These are phyloP conservation scores for Caenorhabditis remanei DNA, from an alignment of 1,140 invertebrate species.

Conservation along the genomic window DNA sequence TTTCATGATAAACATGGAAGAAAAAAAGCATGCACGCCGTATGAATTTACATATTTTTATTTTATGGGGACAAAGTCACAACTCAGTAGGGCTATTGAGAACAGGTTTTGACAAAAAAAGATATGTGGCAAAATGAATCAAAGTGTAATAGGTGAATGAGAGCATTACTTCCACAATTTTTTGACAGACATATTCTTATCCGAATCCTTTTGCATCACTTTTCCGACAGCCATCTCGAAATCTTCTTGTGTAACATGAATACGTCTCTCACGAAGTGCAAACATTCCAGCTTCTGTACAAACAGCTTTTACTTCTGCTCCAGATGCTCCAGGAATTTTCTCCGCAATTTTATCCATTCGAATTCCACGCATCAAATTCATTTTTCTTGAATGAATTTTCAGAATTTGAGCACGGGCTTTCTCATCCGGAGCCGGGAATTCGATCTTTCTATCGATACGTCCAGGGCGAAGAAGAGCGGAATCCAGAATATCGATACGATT, in stretches of 20 bases:
- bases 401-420: conserved; percentile 87
- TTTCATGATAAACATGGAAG: no score
- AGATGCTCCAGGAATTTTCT: conserved; percentile 98
- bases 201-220: conserved; percentile 99
- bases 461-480: neutral
- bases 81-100: neutral
- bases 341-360: conserved; percentile 96
- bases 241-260: conserved; percentile 99
- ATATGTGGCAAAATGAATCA: neutral
- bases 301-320: conserved; percentile 99
- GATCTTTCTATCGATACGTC: conserved; percentile 15
- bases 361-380: conserved; percentile 99
- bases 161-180: conserved; percentile 83
- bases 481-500: conserved; percentile 99
- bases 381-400: conserved; percentile 96
- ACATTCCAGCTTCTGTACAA: conserved; percentile 99
- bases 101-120: neutral
- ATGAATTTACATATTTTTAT: no score
- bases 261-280: conserved; percentile 93
- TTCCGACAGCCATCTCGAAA: conserved; percentile 99
- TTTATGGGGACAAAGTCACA: no score
- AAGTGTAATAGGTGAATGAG: neutral
- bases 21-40: no score
- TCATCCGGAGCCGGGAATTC: conserved; percentile 14
- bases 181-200: conserved; percentile 99